Evolutionary conservation across 2,888 invertebrate species (phyloP), one percentile per base, ranked within the genome.

Genomic region (Hemicrepidius hirtus): DNA sequence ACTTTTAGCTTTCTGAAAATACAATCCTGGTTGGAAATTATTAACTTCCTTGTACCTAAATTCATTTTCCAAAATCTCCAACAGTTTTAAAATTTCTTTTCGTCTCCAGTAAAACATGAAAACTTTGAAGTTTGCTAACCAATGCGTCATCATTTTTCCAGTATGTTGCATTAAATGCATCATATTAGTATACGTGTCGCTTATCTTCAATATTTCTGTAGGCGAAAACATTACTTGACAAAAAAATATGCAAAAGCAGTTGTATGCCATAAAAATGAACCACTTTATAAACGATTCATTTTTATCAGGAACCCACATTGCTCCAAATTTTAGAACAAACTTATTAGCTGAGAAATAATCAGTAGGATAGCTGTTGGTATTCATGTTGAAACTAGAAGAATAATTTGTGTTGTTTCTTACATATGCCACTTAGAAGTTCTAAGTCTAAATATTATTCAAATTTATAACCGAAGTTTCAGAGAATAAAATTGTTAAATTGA

Each of bases 111-210:
- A 63, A 44, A 80, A 67, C 20, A 77, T 73, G 12, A 62, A 73
- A n/a, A 79, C 69, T 57, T 80, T 80, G 0, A 68, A 68, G n/a
- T 76, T 73, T 16, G 79, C 80, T 7, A 79, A 71, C 4, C 77
- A 20, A 60, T 80, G 80, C 9, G 78, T 79, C 7, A 78, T 68
- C 64, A 79, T 46, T 78, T 79, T 77, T 21, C 77, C 78, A 24
- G 79, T 75, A 10, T 79, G 77, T 64, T 65, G 50, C 10, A 65
- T 37, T 2, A 65, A 24, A 16, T 20, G 18, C 13, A 13, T 3
- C 0, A 46, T 12, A 13, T 53, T 49, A 16, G 12, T 35, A 16
- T 50, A 35, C 4, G 65, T 65, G 16, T 50, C 35, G n/a, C n/a
- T 16, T n/a, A 65, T 7, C 4, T 21, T 50, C 7, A 20, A 32